phyloP scores from a whole-genome alignment of 2,888 invertebrate species.

The Stenoptilia bipunctidactyla region DNA sequence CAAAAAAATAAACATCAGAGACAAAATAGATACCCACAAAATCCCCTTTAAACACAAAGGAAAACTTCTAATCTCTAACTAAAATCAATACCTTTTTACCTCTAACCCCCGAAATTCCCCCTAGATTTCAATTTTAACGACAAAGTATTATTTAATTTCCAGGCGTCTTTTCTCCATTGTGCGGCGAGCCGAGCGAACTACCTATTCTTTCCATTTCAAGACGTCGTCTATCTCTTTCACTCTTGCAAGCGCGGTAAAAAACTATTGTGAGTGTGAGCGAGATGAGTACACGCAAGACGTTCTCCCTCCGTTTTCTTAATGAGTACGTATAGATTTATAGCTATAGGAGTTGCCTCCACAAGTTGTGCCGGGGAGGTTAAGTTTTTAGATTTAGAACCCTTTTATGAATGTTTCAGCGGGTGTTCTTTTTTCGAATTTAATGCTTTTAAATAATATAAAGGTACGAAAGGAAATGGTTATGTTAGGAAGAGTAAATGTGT shows the following conservation, averaged over 20 bases:
- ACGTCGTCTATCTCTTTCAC: conserved; percentile 35
- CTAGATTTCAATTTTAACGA: conserved; percentile 63
- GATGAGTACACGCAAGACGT: conserved; percentile 54
- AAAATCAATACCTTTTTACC: conserved; percentile 69
- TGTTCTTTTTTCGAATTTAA: conserved; percentile 31
- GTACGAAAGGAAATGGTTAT: too few relatives aligned
- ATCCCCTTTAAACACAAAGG: conserved; percentile 24
- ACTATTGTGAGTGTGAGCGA: conserved; percentile 28
- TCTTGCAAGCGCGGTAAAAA: conserved; percentile 20
- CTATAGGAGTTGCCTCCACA: conserved; percentile 31
- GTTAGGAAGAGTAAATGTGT: too few relatives aligned
- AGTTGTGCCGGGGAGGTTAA: conserved; percentile 31
- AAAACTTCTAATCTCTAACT: conserved; percentile 46
- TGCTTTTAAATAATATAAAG: too few relatives aligned
- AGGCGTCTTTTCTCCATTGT: conserved; percentile 66
- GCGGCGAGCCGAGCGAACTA: conserved; percentile 39
- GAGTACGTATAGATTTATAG: conserved; percentile 68
- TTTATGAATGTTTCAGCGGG: conserved; percentile 43
- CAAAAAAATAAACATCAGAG: neutral
- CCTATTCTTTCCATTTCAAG: conserved; percentile 42
- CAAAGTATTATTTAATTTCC: conserved; percentile 70
- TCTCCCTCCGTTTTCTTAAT: conserved; percentile 60
- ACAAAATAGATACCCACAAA: conserved; percentile 2
- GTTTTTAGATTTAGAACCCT: conserved; percentile 45
- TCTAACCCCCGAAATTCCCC: conserved; percentile 51